Evolutionary conservation across 53 echinoderm and acorn worm species (phyloP).

Genomic region (Holothuria leucospilota): DNA sequence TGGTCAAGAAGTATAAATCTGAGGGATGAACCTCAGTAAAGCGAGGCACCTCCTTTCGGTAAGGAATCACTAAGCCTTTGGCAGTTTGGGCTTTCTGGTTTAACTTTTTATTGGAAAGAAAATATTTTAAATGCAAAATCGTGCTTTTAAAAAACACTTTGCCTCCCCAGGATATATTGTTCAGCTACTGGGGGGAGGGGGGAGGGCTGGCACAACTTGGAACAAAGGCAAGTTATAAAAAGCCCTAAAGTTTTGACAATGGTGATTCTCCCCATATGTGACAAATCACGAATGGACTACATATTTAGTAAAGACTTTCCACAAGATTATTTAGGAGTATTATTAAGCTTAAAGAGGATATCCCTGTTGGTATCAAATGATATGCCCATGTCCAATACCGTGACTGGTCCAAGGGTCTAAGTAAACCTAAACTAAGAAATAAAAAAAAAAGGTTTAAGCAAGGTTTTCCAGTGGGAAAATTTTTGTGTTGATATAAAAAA

Average conservation of each 20-base stretch:
- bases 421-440: not conserved
- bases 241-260: not conserved
- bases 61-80: too few species aligned
- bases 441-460: too few species aligned
- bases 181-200: not conserved
- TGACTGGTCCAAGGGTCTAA: not conserved
- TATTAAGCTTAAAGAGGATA: not conserved
- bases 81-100: too few species aligned
- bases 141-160: not conserved
- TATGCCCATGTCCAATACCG: too few species aligned
- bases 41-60: too few species aligned
- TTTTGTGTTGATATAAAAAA: too few species aligned
- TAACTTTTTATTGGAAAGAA: too few species aligned
- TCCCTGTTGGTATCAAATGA: not conserved
- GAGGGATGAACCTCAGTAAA: too few species aligned
- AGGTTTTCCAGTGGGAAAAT: too few species aligned
- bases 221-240: not conserved
- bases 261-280: slow-evolving; percentile 11
- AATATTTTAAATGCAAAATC: slow-evolving; percentile 10
- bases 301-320: not conserved
- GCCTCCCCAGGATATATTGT: not conserved
- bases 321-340: not conserved
- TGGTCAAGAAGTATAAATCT: too few species aligned
- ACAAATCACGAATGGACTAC: not conserved
- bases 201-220: not conserved